Evolutionary conservation across 2,888 invertebrate genomes (phyloP).

Genomic region (Gastrophysa polygoni): DNA sequence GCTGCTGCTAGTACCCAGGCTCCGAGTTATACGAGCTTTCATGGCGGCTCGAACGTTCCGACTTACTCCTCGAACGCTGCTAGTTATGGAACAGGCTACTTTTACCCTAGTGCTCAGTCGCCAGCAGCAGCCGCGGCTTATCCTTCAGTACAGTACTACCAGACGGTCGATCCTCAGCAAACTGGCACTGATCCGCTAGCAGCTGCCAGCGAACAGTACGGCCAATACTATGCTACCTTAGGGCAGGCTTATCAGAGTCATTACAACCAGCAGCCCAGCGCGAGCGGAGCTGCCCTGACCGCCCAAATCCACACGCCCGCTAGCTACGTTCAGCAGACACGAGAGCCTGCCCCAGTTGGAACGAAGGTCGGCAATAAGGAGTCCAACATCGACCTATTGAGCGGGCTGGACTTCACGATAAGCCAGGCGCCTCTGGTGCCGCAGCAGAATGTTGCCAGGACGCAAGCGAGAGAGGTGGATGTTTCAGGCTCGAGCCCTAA

Average conservation of each 20-base stretch:
- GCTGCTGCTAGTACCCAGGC: background rate
- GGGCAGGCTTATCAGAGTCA: background rate
- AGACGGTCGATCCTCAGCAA: background rate
- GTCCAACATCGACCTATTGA: slow-evolving; percentile 67
- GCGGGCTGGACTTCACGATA: slow-evolving; percentile 77
- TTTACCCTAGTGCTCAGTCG: background rate
- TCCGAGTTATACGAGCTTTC: background rate
- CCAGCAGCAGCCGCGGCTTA: background rate
- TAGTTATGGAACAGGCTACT: background rate
- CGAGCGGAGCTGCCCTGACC: too few species aligned
- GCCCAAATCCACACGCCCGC: background rate
- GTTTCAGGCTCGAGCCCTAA: slow-evolving; percentile 10
- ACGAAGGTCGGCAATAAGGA: slow-evolving; percentile 34
- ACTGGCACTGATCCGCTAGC: background rate
- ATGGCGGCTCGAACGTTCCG: background rate
- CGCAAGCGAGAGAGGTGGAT: slow-evolving; percentile 22
- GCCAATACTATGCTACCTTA: background rate
- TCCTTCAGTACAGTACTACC: background rate
- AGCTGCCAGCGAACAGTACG: background rate
- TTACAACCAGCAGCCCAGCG: background rate
- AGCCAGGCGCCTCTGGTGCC: slow-evolving; percentile 71
- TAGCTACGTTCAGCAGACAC: slow-evolving; percentile 6
- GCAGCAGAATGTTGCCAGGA: slow-evolving; percentile 47
- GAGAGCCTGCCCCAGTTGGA: slow-evolving; percentile 5
- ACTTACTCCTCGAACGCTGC: background rate